Conservation (phyloP, 2,113 vertebrate genomes). For the Elachura formosa region DNA sequence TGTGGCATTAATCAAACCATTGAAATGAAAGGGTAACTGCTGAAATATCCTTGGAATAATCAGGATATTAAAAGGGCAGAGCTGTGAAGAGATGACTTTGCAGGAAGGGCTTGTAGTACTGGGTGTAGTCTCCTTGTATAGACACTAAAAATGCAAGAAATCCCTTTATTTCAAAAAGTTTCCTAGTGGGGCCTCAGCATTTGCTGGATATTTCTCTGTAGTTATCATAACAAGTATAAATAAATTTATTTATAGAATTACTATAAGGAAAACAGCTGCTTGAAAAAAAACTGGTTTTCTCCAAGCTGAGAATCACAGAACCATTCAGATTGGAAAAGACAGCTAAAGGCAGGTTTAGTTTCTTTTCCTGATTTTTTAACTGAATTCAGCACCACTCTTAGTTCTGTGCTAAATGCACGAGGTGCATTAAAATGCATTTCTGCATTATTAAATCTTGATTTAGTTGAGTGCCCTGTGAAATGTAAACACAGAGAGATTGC, state of each 20-base stretch:
- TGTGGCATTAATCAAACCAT: conserved; percentile 31
- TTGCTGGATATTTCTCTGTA: neutral
- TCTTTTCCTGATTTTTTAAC: no score
- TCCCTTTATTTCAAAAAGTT: neutral
- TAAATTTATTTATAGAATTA: neutral
- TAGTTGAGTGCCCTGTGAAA: neutral
- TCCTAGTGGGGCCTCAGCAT: neutral
- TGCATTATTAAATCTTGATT: accelerated
- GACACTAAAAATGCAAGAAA: neutral
- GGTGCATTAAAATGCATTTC: neutral
- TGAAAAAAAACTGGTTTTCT: neutral
- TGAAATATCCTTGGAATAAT: neutral
- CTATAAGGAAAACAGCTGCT: neutral
- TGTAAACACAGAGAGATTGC: accelerated
- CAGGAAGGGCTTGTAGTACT: neutral
- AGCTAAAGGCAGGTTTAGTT: neutral
- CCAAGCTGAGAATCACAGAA: neutral
- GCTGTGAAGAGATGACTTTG: neutral
- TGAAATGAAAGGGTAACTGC: neutral
- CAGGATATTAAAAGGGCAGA: neutral
- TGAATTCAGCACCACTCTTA: neutral
- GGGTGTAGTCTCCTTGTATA: neutral
- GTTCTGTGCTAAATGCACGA: neutral
- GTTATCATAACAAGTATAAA: neutral
- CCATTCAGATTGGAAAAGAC: neutral